phyloP scores from a whole-genome alignment of 1,140 invertebrate species.

The Drosophila simulans region DNA sequence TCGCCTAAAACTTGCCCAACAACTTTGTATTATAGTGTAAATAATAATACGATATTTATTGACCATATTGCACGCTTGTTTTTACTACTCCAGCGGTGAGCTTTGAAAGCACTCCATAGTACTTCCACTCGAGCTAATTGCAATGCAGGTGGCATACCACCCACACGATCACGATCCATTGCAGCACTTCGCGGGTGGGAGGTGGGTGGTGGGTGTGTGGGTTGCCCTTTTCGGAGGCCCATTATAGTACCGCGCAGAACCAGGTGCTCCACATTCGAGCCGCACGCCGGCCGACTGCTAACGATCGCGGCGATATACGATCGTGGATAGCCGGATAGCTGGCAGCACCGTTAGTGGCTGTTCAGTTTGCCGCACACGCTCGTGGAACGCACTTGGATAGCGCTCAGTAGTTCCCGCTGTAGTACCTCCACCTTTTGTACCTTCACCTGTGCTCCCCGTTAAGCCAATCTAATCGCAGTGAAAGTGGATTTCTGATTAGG shows the following conservation, averaged over 20 bases:
- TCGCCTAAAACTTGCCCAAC: conserved; percentile 5
- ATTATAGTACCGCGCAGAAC: conserved; percentile 14
- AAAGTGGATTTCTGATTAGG: conserved; percentile 71
- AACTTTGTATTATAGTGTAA: conserved; percentile 51
- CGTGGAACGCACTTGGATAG: conserved; percentile 55
- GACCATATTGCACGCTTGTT: neutral
- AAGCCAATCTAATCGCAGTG: conserved; percentile 67
- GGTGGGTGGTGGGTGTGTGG: neutral
- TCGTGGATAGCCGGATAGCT: conserved; percentile 6
- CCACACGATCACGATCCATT: conserved; percentile 66
- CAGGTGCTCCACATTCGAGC: conserved; percentile 68
- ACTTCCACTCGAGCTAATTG: conserved; percentile 54
- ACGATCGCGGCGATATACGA: conserved; percentile 31
- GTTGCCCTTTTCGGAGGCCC: conserved; percentile 47
- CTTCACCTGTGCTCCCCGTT: neutral
- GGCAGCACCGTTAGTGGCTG: conserved; percentile 56
- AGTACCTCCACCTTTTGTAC: conserved; percentile 6
- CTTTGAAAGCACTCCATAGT: conserved; percentile 23
- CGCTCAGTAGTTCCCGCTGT: conserved; percentile 2
- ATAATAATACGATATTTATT: conserved; percentile 72
- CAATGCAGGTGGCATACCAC: conserved; percentile 52
- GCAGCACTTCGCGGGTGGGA: conserved; percentile 20
- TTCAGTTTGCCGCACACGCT: conserved; percentile 43
- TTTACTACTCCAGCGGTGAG: conserved; percentile 13
- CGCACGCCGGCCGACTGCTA: conserved; percentile 58